phyloP scores from a whole-genome alignment of 1,140 invertebrate genomes.

The Euwallacea similis region DNA sequence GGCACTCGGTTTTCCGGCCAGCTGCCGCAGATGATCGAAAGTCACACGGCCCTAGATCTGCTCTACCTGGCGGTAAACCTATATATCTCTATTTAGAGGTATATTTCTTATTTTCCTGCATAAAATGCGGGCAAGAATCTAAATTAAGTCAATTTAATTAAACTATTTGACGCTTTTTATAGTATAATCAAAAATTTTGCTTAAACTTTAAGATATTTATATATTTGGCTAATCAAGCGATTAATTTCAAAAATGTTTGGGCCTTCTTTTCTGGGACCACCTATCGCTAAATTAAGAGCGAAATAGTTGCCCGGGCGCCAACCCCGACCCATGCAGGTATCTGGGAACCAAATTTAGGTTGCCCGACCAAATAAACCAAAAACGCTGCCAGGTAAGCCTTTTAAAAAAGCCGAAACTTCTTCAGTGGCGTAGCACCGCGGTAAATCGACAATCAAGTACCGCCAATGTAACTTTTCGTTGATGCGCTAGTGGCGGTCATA shows the following conservation, averaged over 20 bases:
- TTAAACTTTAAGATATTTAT: too few relatives aligned
- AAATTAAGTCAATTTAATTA: too few relatives aligned
- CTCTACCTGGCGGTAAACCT: slow-evolving; percentile 10
- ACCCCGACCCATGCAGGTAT: slow-evolving; percentile 18
- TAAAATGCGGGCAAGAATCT: too few relatives aligned
- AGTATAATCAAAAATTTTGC: too few relatives aligned
- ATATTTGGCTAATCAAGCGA: too few relatives aligned
- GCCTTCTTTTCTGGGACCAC: neutral
- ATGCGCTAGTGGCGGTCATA: neutral
- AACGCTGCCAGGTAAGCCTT: slow-evolving; percentile 4
- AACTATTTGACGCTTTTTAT: too few relatives aligned
- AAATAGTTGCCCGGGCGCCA: slow-evolving; percentile 21
- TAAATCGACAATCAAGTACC: neutral
- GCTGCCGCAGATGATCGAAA: slow-evolving; percentile 29
- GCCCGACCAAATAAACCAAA: slow-evolving; percentile 9
- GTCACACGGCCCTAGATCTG: slow-evolving; percentile 24
- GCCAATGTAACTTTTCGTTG: neutral
- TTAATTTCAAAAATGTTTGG: neutral
- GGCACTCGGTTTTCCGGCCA: slow-evolving; percentile 35
- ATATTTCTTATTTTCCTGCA: too few relatives aligned
- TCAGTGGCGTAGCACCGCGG: neutral
- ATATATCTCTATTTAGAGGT: too few relatives aligned
- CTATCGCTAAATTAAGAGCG: slow-evolving; percentile 18
- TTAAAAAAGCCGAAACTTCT: neutral
- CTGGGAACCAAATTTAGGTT: slow-evolving; percentile 9